Evolutionary conservation across 2,888 invertebrate genomes (phyloP), one percentile per base, ranked within the genome.

Genomic region (Dicranocentrus wangi): DNA sequence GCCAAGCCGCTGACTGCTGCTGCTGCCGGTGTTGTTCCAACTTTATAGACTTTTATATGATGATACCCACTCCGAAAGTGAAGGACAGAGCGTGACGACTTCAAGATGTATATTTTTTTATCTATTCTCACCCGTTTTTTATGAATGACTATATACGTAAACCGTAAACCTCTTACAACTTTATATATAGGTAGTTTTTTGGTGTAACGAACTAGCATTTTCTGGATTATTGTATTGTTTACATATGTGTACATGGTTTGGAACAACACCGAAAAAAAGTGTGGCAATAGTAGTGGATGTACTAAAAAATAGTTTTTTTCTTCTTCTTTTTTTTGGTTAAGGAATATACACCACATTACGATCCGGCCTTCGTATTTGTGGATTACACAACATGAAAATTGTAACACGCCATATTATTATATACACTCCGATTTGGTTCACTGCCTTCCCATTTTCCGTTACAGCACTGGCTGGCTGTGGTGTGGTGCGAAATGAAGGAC

Each of bases 81-180:
- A 77, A 77, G 77, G 77, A 77, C 69, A 77, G 27, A 70, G 66
- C 77, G 39, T 69, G 76, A 76, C 76, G 66, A 66, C 25, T 66
- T 66, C 68, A 15, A n/a, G 2, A 47, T 47, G 47, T 47, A 47
- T 39, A 69, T 51, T n/a, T 69, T 55, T 15, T 10, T 47, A 47
- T 15, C 10, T 47, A 10, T n/a, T 47, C n/a, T 47, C 47, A 47
- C 47, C 13, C 47, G 47, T 47, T 5, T 47, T 47, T 47, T 47
- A 47, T 47, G 47, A 47, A 47, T 47, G 47, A 47, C 47, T n/a
- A 47, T n/a, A n/a, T n/a, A n/a, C n/a, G n/a, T n/a, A n/a, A n/a
- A n/a, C n/a, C n/a, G n/a, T n/a, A n/a, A n/a, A n/a, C n/a, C n/a
- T n/a, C n/a, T n/a, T n/a, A n/a, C n/a, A 39, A 39, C 5, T 39